phyloP scores from a whole-genome alignment of 2,888 invertebrate genomes.

The Erynnis tages region DNA sequence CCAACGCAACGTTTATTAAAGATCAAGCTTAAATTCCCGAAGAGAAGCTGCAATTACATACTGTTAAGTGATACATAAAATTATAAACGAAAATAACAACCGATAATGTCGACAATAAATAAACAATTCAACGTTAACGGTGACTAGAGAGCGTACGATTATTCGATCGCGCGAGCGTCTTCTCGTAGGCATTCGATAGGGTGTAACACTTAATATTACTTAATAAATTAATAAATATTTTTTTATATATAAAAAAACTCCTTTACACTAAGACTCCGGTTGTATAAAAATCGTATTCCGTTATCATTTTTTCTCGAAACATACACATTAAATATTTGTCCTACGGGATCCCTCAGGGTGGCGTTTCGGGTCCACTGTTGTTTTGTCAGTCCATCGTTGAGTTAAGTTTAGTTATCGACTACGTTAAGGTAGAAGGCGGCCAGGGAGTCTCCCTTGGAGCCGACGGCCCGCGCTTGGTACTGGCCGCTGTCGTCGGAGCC shows the following conservation, averaged over 20 bases:
- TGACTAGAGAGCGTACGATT: slow-evolving; percentile 69
- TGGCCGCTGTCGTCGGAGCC: slow-evolving; percentile 91
- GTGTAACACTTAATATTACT: slow-evolving; percentile 77
- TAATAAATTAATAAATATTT: slow-evolving; percentile 69
- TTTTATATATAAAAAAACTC: slow-evolving; percentile 61
- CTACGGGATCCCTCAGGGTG: slow-evolving; percentile 52
- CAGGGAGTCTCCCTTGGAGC: slow-evolving; percentile 91
- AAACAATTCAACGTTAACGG: slow-evolving; percentile 67
- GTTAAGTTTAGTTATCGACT: slow-evolving; percentile 58
- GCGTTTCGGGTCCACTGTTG: slow-evolving; percentile 45
- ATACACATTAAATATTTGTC: slow-evolving; percentile 36
- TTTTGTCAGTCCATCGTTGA: slow-evolving; percentile 53
- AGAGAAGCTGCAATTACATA: slow-evolving; percentile 62
- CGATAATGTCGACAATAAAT: slow-evolving; percentile 50
- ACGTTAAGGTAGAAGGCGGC: slow-evolving; percentile 95
- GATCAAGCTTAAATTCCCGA: slow-evolving; percentile 64
- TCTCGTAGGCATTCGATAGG: slow-evolving; percentile 74
- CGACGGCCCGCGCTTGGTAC: slow-evolving; percentile 92
- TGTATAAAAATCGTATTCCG: slow-evolving; percentile 70
- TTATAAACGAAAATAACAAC: slow-evolving; percentile 55
- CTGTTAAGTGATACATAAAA: slow-evolving; percentile 66
- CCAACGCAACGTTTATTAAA: slow-evolving; percentile 65
- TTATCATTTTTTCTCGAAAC: slow-evolving; percentile 49
- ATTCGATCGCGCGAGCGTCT: slow-evolving; percentile 57
- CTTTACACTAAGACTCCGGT: slow-evolving; percentile 73